Evolutionary conservation across 2,113 vertebrate genomes (phyloP).

Genomic region (Etia nguti): DNA sequence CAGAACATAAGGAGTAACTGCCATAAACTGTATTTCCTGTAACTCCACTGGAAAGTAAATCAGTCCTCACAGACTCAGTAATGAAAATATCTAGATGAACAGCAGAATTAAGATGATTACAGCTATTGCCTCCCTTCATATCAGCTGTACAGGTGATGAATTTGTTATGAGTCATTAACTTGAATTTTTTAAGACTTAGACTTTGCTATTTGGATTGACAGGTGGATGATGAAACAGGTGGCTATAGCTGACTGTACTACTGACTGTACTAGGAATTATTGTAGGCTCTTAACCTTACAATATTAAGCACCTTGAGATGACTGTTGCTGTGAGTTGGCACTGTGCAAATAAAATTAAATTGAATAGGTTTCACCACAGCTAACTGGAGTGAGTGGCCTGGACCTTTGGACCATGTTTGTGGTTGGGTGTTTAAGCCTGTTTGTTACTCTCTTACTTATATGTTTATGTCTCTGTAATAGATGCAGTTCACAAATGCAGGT

Average conservation of each 20-base stretch:
- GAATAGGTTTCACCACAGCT: fast-evolving
- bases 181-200: not conserved
- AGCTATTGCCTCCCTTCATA: not conserved
- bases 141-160: not conserved
- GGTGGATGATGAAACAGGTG: not conserved
- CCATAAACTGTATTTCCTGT: not conserved
- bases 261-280: not conserved
- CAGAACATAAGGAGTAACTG: not conserved
- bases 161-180: not conserved
- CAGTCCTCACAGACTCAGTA: not conserved
- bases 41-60: not conserved
- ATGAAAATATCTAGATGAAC: not conserved
- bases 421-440: not conserved
- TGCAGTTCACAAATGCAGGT: not conserved
- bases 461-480: not conserved
- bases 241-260: not conserved
- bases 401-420: not conserved
- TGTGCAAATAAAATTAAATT: not conserved
- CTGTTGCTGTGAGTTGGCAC: not conserved
- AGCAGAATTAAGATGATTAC: not conserved
- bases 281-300: fast-evolving
- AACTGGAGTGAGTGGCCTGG: not conserved
- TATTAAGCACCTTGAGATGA: not conserved
- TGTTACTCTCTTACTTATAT: not conserved
- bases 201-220: not conserved